These are phyloP conservation scores for Chamaea fasciata DNA, from an alignment of 2,113 vertebrate genomes.

Conservation along the genomic window DNA sequence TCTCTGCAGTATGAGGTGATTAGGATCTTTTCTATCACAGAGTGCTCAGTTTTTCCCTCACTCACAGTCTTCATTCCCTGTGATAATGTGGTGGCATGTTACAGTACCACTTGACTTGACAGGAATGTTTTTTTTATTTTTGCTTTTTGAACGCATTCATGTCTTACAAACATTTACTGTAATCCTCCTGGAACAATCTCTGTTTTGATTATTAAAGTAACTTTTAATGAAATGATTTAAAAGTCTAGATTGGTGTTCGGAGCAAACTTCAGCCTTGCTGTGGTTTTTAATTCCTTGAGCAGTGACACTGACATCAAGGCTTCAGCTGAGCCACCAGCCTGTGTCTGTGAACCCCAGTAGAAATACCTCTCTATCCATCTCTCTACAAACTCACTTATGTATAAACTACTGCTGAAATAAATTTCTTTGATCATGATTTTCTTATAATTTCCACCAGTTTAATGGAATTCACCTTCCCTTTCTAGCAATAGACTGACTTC, in stretches of 20 bases:
- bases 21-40: constrained; percentile 3
- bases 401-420: neutral
- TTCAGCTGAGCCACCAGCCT: neutral
- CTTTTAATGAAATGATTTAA: neutral
- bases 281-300: neutral
- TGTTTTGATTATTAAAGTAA: neutral
- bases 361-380: neutral
- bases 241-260: neutral
- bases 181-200: neutral
- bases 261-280: neutral
- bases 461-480: neutral
- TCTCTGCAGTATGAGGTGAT: neutral
- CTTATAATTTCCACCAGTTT: neutral
- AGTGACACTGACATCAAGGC: neutral
- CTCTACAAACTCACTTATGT: neutral
- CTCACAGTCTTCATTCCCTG: neutral
- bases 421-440: neutral
- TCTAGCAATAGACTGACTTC: neutral
- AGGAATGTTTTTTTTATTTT: neutral
- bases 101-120: neutral
- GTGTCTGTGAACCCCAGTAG: neutral
- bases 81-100: neutral
- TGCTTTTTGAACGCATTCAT: neutral
- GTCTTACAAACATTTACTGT: neutral
- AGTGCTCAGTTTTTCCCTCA: neutral